Evolutionary conservation across 2,797 vertebrate genomes (phyloP).

Genomic region (Epinephelus malabaricus): DNA sequence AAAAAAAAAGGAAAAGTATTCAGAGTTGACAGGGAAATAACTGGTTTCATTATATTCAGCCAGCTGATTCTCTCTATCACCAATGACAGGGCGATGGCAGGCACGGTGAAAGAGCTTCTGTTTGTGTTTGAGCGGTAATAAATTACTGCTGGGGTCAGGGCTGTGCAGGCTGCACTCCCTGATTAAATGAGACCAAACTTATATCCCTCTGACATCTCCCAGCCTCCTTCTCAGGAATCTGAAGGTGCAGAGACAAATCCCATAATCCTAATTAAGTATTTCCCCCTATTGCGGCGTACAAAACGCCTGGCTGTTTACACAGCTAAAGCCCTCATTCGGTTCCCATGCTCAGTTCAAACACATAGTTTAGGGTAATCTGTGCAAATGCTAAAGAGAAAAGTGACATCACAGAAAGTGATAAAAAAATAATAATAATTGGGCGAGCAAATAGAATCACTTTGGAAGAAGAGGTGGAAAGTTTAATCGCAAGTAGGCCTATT

Average conservation of each 20-base stretch:
- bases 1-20: constrained; percentile 64
- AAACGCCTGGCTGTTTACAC: constrained; percentile 67
- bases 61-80: constrained; percentile 82
- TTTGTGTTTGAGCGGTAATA: constrained; percentile 75
- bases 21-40: constrained; percentile 84
- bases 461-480: constrained; percentile 49
- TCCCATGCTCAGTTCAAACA: constrained; percentile 66
- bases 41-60: constrained; percentile 83
- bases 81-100: constrained; percentile 66
- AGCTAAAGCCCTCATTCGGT: constrained; percentile 53
- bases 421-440: constrained; percentile 35
- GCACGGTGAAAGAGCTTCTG: constrained; percentile 64
- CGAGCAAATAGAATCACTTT: constrained; percentile 53
- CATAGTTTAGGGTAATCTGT: constrained; percentile 58
- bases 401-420: constrained; percentile 43
- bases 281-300: constrained; percentile 65
- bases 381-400: constrained; percentile 51
- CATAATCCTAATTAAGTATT: constrained; percentile 82
- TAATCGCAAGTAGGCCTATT: constrained; percentile 23
- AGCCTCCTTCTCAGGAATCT: constrained; percentile 69
- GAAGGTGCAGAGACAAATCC: constrained; percentile 80
- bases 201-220: constrained; percentile 73
- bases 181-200: constrained; percentile 82
- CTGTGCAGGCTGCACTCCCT: constrained; percentile 58
- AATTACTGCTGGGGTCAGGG: constrained; percentile 77